Evolutionary conservation across 2,888 invertebrate genomes (phyloP), one percentile per base, ranked within the genome.

Genomic region (Acheta domesticus): DNA sequence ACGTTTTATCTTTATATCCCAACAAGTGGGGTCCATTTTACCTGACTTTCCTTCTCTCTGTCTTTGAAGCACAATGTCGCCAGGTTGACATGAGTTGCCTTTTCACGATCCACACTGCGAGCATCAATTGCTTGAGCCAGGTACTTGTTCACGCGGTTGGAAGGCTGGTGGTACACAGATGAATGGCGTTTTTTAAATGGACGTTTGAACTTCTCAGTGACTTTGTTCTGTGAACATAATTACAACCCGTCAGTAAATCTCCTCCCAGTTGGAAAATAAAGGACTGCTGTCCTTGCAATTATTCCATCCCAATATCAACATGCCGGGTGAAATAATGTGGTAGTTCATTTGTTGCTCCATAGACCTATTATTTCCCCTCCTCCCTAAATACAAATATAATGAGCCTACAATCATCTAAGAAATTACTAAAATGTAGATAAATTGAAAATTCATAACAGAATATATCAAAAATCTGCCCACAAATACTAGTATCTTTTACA

Each of bases 111-210:
- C 81, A 96, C 95, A 85, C 95, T 95, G 82, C 96, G 90, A 50
- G 96, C 96, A 86, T 95, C 95, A 84, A 96, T 96, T 49, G 96
- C 96, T 88, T 96, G 95, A 81, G 95, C 94, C 84, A 97, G 90
- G 88, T 94, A 96, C 87, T 96, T 96, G 89, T 96, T 96, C 80
- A 96, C 96, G 83, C 96, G 92, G 88, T 96, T 96, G 73, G 94
- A 94, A 62, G 96, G 95, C 87, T 95, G 95, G 88, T 95, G 94
- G 87, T 94, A 94, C 82, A 94, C 93, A 86, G 93, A 93, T 83
- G 94, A 94, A 87, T 94, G 94, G 84, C 95, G 92, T 88, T 96
- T 95, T 87, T 95, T 94, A 88, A 95, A 92, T 79, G 95, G 95
- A 85, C 95, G 90, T 88, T 95, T 94, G 86, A 95, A 93, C 87